Conservation (phyloP, 2,888 invertebrate genomes). For the Eugnorisma glareosa region DNA sequence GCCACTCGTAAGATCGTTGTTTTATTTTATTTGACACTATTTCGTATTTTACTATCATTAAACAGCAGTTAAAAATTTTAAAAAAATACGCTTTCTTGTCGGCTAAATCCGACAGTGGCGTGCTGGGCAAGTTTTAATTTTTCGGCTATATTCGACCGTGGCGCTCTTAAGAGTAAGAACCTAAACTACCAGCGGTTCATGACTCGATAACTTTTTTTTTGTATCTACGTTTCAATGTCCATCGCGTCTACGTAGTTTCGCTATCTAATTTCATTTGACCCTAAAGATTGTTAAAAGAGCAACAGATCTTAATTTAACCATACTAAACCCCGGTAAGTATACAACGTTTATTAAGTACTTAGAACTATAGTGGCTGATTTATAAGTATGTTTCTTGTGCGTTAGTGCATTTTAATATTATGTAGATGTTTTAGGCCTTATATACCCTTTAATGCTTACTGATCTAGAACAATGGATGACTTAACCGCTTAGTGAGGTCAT, state of each 20-base stretch:
- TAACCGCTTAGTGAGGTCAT: conserved; percentile 14
- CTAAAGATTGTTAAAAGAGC: conserved; percentile 16
- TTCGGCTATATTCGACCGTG: too few relatives aligned
- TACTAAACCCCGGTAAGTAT: conserved; percentile 36
- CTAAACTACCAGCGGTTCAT: neutral
- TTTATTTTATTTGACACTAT: too few relatives aligned
- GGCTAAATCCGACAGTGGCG: too few relatives aligned
- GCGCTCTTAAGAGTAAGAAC: neutral
- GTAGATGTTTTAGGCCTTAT: conserved; percentile 24
- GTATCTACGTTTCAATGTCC: neutral
- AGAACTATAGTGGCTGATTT: conserved; percentile 40
- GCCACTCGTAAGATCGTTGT: too few relatives aligned
- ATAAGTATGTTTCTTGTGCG: conserved; percentile 48
- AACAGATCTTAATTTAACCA: conserved; percentile 20
- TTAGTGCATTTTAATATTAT: conserved; percentile 52
- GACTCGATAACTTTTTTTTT: neutral
- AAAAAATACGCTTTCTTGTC: too few relatives aligned
- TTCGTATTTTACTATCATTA: too few relatives aligned
- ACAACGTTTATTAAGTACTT: conserved; percentile 52
- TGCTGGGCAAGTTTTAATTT: too few relatives aligned
- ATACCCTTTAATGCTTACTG: conserved; percentile 21
- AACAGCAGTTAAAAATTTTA: too few relatives aligned
- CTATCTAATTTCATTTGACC: neutral
- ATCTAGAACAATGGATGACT: conserved; percentile 18
- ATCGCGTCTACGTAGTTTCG: neutral